phyloP scores from a whole-genome alignment of 1,140 invertebrate species.

The Cherax quadricarinatus region DNA sequence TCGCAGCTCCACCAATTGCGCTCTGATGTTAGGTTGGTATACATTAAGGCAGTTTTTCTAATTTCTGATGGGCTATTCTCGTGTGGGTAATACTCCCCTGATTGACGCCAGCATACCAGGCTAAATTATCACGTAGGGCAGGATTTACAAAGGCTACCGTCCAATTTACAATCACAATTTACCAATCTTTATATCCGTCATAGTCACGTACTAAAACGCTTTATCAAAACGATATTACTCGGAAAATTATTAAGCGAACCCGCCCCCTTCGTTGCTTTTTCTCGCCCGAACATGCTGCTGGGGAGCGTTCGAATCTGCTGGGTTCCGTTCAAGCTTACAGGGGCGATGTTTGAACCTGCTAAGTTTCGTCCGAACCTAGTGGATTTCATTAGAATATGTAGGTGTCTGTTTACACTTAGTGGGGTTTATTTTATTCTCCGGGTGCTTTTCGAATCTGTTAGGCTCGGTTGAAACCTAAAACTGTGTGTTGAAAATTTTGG shows the following conservation, averaged over 20 bases:
- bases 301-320: neutral
- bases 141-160: conserved; percentile 57
- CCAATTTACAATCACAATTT: conserved; percentile 60
- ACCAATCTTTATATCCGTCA: conserved; percentile 37
- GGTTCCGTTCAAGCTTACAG: too few species aligned
- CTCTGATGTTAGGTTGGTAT: conserved; percentile 25
- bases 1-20: conserved; percentile 36
- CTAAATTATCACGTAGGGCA: conserved; percentile 46
- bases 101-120: conserved; percentile 38
- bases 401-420: too few species aligned
- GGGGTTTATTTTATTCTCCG: too few species aligned
- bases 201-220: conserved; percentile 38
- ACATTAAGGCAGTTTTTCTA: conserved; percentile 53
- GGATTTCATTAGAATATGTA: too few species aligned
- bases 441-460: too few species aligned
- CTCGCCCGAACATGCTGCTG: conserved; percentile 19
- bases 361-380: too few species aligned
- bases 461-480: neutral
- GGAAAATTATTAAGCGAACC: conserved; percentile 20
- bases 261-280: conserved; percentile 42
- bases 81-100: conserved; percentile 46
- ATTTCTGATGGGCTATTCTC: conserved; percentile 56
- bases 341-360: too few species aligned
- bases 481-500: neutral
- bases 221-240: conserved; percentile 35